Evolutionary conservation across 2,797 vertebrate species (phyloP), one percentile per base, ranked within the genome.

Genomic region (Simalia tracyae): DNA sequence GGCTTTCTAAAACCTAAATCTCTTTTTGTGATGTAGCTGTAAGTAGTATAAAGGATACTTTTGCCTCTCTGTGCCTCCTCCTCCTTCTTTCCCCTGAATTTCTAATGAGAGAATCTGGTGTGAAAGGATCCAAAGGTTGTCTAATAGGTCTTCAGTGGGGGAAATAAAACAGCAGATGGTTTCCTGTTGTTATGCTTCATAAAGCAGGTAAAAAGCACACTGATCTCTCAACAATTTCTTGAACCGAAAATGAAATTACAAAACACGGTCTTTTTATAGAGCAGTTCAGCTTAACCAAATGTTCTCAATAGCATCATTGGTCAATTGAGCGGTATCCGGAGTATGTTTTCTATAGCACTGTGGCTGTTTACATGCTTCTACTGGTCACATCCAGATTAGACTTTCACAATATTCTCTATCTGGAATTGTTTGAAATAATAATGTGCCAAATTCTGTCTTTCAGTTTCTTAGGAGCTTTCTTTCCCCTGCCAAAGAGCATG

Each of bases 121-220:
- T 76, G 46, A 93, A 92, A 84, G 17, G 4, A 89, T 3, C 72
- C 50, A 31, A 12, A 50, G 50, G 86, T 64, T 91, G 64, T 60
- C 89, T 88, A 60, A 90, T 24, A 72, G 88, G 90, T 42, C 87
- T 92, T 92, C 89, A 19, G 17, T 91, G 66, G 59, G 88, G 42
- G 50, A 92, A 94, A 92, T 54, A 59, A 93, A 66, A 26, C 57
- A 89, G 54, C 68, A 91, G 61, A 56, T 88, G 81, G 85, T 61
- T 26, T 87, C 91, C 87, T 59, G 68, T 91, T 72, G 87, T 91
- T 87, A 92, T 87, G 89, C 90, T 93, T 60, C 76, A 93, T 89
- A 94, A 93, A 94, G 87, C 85, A 94, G 91, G 54, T 92, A 94
- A 95, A 88, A 85, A 72, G 87, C 66, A 90, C 56, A 92, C 88